Percentiles rank a stretch among this genome's conserved stretches.
Conservation (phyloP, 2,113 vertebrate species). For the Alexandromys fortis region DNA sequence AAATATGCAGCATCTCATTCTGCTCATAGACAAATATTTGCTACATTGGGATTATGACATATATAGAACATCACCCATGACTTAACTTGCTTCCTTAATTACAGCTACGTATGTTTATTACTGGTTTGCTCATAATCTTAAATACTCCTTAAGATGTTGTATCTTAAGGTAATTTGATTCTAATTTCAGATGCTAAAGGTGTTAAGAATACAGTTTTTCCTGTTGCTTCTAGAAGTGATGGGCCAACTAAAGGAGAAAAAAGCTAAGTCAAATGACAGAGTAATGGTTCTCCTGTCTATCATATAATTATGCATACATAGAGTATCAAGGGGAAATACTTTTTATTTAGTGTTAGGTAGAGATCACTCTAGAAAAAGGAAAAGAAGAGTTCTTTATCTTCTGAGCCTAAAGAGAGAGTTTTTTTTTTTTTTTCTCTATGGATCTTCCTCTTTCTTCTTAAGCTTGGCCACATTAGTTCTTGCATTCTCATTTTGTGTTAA, state of each 20-base stretch:
- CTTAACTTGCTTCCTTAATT: conserved; percentile 16
- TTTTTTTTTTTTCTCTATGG: not conserved
- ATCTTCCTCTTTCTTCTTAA: not conserved
- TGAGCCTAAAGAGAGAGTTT: not conserved
- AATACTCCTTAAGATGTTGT: not conserved
- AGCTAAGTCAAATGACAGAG: not conserved
- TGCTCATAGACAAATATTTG: not conserved
- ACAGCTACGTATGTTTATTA: not conserved
- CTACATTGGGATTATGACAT: not conserved
- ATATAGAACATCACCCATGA: not conserved
- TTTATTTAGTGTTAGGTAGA: not conserved
- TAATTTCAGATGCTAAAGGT: not conserved
- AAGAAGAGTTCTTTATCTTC: not conserved
- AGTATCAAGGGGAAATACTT: not conserved
- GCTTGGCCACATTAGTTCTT: not conserved
- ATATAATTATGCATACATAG: not conserved
- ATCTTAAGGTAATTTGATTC: not conserved
- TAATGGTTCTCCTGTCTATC: not conserved
- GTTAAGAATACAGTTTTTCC: not conserved
- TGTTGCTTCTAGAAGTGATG: not conserved
- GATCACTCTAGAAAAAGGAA: not conserved
- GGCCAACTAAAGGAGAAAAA: not conserved
- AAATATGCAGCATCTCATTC: not conserved
- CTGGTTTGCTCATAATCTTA: not conserved
- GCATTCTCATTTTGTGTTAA: not conserved